Percentiles rank a stretch among this genome's conserved stretches.
Evolutionary conservation across 2,888 invertebrate genomes (phyloP).

Genomic region (Dascillus cervinus): DNA sequence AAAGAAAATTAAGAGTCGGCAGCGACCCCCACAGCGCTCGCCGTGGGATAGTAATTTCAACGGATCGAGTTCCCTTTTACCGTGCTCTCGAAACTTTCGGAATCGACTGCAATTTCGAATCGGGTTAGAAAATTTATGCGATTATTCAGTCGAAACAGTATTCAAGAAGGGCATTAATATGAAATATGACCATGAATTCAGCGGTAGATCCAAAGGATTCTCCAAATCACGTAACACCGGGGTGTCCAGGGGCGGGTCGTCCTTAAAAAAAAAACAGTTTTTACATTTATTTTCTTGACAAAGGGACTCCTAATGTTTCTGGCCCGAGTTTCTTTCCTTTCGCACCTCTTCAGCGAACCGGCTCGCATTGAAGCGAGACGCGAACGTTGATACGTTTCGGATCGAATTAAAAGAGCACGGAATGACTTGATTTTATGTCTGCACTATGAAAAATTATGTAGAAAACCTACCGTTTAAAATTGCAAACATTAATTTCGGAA

Average conservation of each 20-base stretch:
- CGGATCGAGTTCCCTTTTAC: no score
- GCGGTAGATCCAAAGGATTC: constrained; percentile 13
- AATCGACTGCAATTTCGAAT: no score
- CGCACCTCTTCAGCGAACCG: no score
- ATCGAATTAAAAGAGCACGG: no score
- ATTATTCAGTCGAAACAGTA: constrained; percentile 6
- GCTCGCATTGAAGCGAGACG: no score
- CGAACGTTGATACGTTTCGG: no score
- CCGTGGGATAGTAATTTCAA: no score
- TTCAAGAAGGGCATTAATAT: constrained; percentile 10
- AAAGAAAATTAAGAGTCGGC: constrained; percentile 4
- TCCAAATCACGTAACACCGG: constrained; percentile 20
- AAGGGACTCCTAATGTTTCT: constrained; percentile 11
- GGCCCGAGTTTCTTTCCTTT: background rate
- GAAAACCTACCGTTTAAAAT: constrained; percentile 12
- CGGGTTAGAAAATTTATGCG: no score
- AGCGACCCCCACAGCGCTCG: constrained; percentile 2
- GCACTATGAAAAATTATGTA: constrained; percentile 3
- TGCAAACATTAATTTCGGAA: constrained; percentile 11
- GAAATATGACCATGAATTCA: constrained; percentile 14
- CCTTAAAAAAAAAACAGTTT: constrained; percentile 18
- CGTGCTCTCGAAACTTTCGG: no score
- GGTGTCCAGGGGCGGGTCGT: constrained; percentile 14
- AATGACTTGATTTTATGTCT: constrained; percentile 3
- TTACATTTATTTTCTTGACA: constrained; percentile 13